A percentile compares a stretch with the other conserved stretches of the same genome.
phyloP scores from a whole-genome alignment of 2,113 vertebrate genomes.

The Dascyllus trimaculatus region DNA sequence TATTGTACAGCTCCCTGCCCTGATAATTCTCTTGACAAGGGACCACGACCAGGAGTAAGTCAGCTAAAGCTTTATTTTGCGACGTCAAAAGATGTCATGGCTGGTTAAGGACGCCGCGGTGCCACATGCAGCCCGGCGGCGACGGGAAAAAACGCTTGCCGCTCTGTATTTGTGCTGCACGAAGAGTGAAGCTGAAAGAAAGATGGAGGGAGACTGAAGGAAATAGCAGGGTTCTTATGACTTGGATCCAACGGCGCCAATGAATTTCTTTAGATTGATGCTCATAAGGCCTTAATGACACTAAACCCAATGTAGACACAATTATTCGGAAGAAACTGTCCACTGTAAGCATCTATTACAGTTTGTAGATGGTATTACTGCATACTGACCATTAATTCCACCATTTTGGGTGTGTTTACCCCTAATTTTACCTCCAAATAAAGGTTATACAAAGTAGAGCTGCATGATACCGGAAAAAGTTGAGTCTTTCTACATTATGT shows the following conservation, averaged over 20 bases:
- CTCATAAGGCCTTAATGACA: not conserved
- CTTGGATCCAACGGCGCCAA: not conserved
- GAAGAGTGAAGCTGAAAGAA: not conserved
- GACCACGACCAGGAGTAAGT: constrained; percentile 55
- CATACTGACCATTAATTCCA: no score
- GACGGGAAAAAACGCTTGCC: constrained; percentile 54
- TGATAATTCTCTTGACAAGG: constrained; percentile 69
- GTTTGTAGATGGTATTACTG: no score
- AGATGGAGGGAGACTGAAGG: not conserved
- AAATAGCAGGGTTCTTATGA: not conserved
- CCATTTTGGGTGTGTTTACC: no score
- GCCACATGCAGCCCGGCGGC: constrained; percentile 43
- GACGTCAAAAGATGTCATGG: constrained; percentile 67
- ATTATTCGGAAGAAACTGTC: not conserved
- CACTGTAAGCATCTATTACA: no score
- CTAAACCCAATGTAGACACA: not conserved
- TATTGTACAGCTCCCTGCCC: constrained; percentile 52
- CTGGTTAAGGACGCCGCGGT: constrained; percentile 62
- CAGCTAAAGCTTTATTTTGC: constrained; percentile 69
- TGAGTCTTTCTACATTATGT: no score
- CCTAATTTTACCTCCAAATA: no score
- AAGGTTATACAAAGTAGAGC: no score
- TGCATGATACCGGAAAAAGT: no score
- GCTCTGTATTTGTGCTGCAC: constrained; percentile 55
- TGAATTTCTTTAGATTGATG: not conserved